phyloP scores from a whole-genome alignment of 2,113 vertebrate species.

The Mesembrinibis cayennensis region DNA sequence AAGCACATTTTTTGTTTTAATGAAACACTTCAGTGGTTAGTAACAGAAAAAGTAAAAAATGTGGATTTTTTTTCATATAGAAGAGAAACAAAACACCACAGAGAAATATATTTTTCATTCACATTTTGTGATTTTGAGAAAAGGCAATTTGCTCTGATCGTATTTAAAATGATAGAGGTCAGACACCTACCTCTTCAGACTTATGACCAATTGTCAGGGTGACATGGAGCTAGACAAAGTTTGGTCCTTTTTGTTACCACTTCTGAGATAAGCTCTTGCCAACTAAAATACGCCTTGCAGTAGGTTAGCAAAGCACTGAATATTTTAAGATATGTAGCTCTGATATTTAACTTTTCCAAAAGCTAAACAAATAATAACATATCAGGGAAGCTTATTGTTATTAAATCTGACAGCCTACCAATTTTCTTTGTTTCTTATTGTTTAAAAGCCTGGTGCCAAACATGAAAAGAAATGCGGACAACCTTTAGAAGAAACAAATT shows the following conservation, averaged over 20 bases:
- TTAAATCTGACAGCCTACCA: conserved; percentile 37
- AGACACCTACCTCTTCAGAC: not conserved
- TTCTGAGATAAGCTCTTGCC: conserved; percentile 43
- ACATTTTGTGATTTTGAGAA: not conserved
- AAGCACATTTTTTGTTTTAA: not conserved
- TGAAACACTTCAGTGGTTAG: not conserved
- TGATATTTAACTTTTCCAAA: conserved; percentile 44
- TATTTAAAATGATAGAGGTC: not conserved
- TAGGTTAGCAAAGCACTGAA: conserved; percentile 54
- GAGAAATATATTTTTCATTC: not conserved
- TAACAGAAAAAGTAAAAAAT: not conserved
- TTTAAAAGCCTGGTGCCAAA: conserved; percentile 1
- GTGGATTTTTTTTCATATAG: not conserved
- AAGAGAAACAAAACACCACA: not conserved
- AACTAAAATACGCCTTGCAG: conserved; percentile 38
- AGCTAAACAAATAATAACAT: conserved; percentile 46
- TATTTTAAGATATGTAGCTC: conserved; percentile 45
- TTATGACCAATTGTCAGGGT: not conserved
- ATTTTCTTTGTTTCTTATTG: conserved; percentile 35
- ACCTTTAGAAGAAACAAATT: not conserved
- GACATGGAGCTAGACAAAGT: not conserved
- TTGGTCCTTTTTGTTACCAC: conserved; percentile 12
- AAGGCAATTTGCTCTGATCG: not conserved
- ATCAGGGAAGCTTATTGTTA: conserved; percentile 26
- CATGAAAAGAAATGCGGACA: not conserved